Evolutionary conservation across 2,113 vertebrate species (phyloP).

Genomic region (Pitta sordida): DNA sequence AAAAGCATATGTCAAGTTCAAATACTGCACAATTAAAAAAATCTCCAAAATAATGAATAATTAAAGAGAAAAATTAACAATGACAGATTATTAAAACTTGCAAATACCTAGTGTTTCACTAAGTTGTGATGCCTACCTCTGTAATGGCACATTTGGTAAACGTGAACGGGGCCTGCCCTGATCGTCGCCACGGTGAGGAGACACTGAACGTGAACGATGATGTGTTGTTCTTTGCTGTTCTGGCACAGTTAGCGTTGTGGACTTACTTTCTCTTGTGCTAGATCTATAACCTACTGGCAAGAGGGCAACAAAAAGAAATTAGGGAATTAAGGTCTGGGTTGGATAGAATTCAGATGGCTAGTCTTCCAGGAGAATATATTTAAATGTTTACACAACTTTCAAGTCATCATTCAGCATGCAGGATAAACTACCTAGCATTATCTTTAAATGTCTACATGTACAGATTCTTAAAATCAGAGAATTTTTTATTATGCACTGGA

Average conservation of each 20-base stretch:
- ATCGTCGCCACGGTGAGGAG: constrained; percentile 91
- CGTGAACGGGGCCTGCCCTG: constrained; percentile 91
- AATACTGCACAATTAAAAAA: not conserved
- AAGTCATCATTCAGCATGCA: constrained; percentile 52
- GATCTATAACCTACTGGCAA: constrained; percentile 87
- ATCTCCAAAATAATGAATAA: not conserved
- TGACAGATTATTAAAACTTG: not conserved
- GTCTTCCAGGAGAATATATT: not conserved
- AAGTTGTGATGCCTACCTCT: constrained; percentile 80
- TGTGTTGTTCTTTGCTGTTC: constrained; percentile 89
- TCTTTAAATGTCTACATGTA: not conserved
- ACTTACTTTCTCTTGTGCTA: constrained; percentile 84
- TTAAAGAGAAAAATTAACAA: not conserved
- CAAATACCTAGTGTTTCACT: not conserved
- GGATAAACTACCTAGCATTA: constrained; percentile 9
- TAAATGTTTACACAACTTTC: not conserved
- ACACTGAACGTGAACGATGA: constrained; percentile 95
- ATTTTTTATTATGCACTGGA: not conserved
- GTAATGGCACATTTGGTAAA: constrained; percentile 94
- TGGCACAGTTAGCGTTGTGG: constrained; percentile 89
- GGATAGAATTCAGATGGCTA: not conserved
- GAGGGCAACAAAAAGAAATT: constrained; percentile 52
- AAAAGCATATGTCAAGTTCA: not conserved
- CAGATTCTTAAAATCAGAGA: not conserved
- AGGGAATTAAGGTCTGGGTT: not conserved